Base-by-base conservation (phyloP, 2,797 vertebrate genomes). In the Eremophila alpestris region DNA sequence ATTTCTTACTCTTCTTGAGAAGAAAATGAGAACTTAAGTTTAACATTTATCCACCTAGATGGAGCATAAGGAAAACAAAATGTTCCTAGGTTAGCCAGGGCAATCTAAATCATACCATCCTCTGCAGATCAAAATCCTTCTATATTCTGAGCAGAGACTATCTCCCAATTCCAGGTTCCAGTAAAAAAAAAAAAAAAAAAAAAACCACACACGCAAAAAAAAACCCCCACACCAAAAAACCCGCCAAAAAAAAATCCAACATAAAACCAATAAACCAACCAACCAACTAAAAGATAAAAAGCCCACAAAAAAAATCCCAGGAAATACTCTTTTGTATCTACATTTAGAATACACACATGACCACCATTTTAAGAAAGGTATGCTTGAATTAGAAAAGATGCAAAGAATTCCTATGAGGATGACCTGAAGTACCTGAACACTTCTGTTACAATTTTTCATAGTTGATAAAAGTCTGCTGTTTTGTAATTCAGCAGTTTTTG, bases 401-500 rank as follows among this genome's bases (percentile, higher is more conserved):
- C 14, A 67, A 62, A 74, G 11, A 55, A 36, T 2, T 36, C 5
- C 21, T 30, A 2, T 63, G n/a, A 80, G 13, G 64, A 58, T 71
- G 17, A 60, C 13, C 17, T n/a, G 24, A 83, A 52, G 18, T 67
- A 22, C 26, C 54, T 78, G 38, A 91, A 75, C 4, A 11, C 0
- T 68, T 88, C 6, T 81, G 12, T 58, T 56, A 40, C 16, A 34
- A 27, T 93, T 81, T 83, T 62, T 81, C 38, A 32, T 64, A 46
- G 38, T 64, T 93, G 52, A 64, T 68, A 48, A 58, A 86, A 64
- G 32, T 56, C 41, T 81, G 5, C 8, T 83, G 17, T 67, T 91
- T 58, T 58, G 30, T 86, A 91, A 83, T 86, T 91, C 88, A 94
- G 77, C 65, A 86, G 58, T 14, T 92, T 95, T 87, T 76, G 9